Base-by-base conservation (phyloP, 2,888 invertebrate genomes). In the Phortica magna region DNA sequence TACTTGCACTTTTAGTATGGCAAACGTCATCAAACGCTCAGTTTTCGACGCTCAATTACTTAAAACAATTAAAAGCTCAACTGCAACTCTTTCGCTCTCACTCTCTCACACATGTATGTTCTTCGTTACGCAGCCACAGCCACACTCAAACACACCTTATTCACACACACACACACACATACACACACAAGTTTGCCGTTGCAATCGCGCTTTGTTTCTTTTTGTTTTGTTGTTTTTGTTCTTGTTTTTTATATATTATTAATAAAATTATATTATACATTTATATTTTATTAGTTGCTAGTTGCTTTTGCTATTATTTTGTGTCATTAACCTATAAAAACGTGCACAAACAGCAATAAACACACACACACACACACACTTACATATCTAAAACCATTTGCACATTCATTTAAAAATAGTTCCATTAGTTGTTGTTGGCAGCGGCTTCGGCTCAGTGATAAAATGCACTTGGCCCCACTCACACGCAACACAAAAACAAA, bases 321-420 rank as follows among this genome's bases (percentile, higher is more conserved):
- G 87, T 89, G 89, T 89, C 89, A 90, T 90, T 89, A 89, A 89
- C 90, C 89, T 86, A 89, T 89, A 89, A 89, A 89, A 89, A 88
- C 89, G 88, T 88, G 88, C 75, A 68, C 53, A 68, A 68, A 59
- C 12, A 39, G 14, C 74, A 67, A 57, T 55, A 53, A 19, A 75
- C n/a, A 39, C 10, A 75, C 39, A 39, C 64, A 68, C 10, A 39
- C 67, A 77, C 73, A 78, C 76, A 1, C 81, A 78, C 75, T 79
- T 71, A 72, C 78, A 43, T n/a, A n/a, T 31, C 1, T 14, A 48
- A 1, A 48, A 14, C 6, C 9, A 48, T 48, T 48, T 48, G 9
- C 48, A 48, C 7, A 70, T 42, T 19, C 43, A 72, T 57, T 39
- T 14, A 7, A 72, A 72, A 14, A 55, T 31, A 72, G 12, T 39